Base-by-base conservation (phyloP, 2,797 vertebrate species). In the Sebastes elongatus region DNA sequence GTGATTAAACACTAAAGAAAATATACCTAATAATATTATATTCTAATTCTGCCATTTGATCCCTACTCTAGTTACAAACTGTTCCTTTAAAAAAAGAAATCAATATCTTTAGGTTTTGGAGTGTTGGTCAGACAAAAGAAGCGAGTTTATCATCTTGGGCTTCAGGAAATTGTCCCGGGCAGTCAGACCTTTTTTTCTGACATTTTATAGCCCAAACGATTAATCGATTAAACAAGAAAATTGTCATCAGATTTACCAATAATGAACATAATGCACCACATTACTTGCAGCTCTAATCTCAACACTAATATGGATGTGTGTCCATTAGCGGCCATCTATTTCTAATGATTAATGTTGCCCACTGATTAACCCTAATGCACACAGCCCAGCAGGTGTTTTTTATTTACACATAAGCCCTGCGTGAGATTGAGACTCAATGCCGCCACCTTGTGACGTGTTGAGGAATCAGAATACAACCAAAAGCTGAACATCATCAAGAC, bases 381-480 rank as follows among this genome's bases (percentile, higher is more conserved):
- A 25, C 22, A 64, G 49, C 65, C 16, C 74, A 67, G 56, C 52
- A 66, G 55, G 16, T 55, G 33, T 11, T 35, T n/a, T n/a, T 69
- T 69, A 30, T 87, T 74, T 62, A 25, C 30, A 71, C 1, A 2
- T 11, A 1, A 69, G 28, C 13, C 18, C 46, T 25, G 11, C 10
- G 7, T 28, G 10, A 52, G 18, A 66, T 6, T 32, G 38, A 57
- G 32, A 75, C 82, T 90, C 81, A 76, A 65, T 86, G 80, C 64
- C 4, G 79, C 88, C 91, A 82, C 81, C 91, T 8, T 5, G 64
- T 88, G 90, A 79, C 49, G 14, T 8, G 60, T 28, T 38, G 59
- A 62, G 33, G 38, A 68, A 79, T 81, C 35, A 74, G 20, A 52
- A 32, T 3, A 18, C 35, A 59, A 72, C 33, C 18, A 70, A 55